Evolutionary conservation across 1,140 invertebrate species (phyloP), one percentile per base, ranked within the genome.

Genomic region (Phymorhynchus buccinoides): DNA sequence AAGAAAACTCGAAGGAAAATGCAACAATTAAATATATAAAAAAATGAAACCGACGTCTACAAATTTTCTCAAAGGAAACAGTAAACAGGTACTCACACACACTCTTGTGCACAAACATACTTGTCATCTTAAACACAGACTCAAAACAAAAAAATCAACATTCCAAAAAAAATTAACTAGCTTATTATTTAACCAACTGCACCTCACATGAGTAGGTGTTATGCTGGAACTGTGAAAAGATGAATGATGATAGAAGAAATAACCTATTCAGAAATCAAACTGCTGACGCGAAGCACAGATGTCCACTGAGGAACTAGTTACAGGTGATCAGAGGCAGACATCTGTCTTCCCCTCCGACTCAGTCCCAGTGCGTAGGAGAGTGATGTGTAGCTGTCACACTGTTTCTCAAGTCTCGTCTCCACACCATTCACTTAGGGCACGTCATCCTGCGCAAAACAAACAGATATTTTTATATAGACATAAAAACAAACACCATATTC

Each of bases 401-500:
- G 1, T 52, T 52, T 52, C 12, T 62, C 56, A 62, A 62, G n/a
- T 62, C 56, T 27, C 56, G n/a, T 62, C 22, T 62, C n/a, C 56
- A 62, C 22, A 22, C 56, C 12, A 14, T 27, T 62, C 56, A 62
- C 18, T 75, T 75, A 75, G 73, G 73, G 73, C 1, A 41, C 73
- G 41, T 75, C 73, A 12, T 75, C 73, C 73, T 75, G 73, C 73
- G 41, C 73, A 75, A n/a, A 68, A 27, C 68, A 73, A 35, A 73
- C 27, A 16, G 30, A 73, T 35, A 73, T 37, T 30, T 16, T 1
- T 35, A 52, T 73, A 73, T 35, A 35, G 6, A 16, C 12, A 6
- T 14, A 27, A n/a, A n/a, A n/a, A n/a, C n/a, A n/a, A n/a, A n/a
- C n/a, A n/a, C n/a, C n/a, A n/a, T n/a, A n/a, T n/a, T 9, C 30